Evolutionary conservation across 2,888 invertebrate genomes (phyloP).

Genomic region (Celastrina argiolus): DNA sequence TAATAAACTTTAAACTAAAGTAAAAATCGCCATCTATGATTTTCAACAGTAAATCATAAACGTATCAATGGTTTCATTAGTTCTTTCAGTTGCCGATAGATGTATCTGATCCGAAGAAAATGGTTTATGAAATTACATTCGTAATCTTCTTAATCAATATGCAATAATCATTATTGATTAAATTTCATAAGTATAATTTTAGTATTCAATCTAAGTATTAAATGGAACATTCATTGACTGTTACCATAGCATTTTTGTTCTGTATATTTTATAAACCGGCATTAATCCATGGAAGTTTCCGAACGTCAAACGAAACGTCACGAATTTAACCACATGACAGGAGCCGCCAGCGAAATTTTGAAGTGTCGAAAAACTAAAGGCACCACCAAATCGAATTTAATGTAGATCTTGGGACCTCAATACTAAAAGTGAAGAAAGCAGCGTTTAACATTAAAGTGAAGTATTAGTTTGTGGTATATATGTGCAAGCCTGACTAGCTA

Average conservation of each 20-base stretch:
- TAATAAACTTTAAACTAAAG: not conserved
- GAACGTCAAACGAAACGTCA: constrained; percentile 28
- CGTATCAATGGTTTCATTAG: not conserved
- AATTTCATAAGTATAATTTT: no score
- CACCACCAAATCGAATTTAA: constrained; percentile 58
- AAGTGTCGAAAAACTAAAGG: constrained; percentile 30
- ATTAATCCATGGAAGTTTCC: not conserved
- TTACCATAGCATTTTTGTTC: no score
- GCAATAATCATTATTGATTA: not conserved
- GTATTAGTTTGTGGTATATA: constrained; percentile 53
- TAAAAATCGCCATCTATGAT: not conserved
- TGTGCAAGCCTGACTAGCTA: constrained; percentile 47
- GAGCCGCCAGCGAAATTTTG: constrained; percentile 40
- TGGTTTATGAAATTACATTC: not conserved
- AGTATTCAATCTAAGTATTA: no score
- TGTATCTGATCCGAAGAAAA: not conserved
- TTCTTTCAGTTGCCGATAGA: not conserved
- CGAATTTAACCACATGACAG: constrained; percentile 33
- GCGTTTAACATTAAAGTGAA: constrained; percentile 64
- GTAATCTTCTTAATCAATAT: no score
- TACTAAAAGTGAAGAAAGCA: constrained; percentile 48
- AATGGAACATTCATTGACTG: no score
- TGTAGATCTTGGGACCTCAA: constrained; percentile 64
- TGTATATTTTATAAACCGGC: not conserved
- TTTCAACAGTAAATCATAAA: not conserved